Conservation (phyloP, 2,888 invertebrate genomes). For the Sminthurides aquaticus region DNA sequence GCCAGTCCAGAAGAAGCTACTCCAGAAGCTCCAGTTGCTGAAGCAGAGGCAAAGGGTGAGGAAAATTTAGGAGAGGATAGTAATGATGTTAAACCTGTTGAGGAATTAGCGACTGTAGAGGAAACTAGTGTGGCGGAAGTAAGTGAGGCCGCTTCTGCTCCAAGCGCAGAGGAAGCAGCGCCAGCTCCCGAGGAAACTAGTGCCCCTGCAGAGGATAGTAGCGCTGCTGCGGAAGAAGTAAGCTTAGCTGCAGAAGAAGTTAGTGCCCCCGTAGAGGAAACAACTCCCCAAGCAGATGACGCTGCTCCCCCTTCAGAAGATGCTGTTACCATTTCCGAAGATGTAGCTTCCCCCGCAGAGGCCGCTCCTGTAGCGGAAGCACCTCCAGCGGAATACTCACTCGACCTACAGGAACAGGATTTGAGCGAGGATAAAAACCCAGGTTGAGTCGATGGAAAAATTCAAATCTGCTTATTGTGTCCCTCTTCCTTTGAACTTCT, state of each 20-base stretch:
- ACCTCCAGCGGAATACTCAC: background rate
- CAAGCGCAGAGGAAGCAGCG: background rate
- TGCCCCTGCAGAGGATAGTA: background rate
- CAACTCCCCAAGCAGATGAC: background rate
- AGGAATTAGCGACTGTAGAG: background rate
- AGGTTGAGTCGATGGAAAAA: background rate
- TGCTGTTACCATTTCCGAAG: background rate
- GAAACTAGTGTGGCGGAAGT: background rate
- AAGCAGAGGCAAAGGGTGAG: background rate
- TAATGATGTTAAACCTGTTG: background rate
- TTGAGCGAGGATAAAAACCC: slow-evolving; percentile 1
- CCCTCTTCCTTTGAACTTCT: no score
- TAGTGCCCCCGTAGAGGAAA: slow-evolving; percentile 7
- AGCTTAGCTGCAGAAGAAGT: slow-evolving; percentile 10
- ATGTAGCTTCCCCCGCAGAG: background rate
- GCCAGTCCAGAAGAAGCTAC: background rate
- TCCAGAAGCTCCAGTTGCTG: slow-evolving; percentile 3
- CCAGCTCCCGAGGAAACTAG: slow-evolving; percentile 10
- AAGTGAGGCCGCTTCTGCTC: slow-evolving; percentile 1
- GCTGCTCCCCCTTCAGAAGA: slow-evolving; percentile 1
- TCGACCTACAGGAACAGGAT: slow-evolving; percentile 1
- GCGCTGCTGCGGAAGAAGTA: slow-evolving; percentile 12
- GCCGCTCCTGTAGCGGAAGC: background rate
- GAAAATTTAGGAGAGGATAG: slow-evolving; percentile 4
- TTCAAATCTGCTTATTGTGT: no score